Evolutionary conservation across 2,888 invertebrate species (phyloP), one percentile per base, ranked within the genome.

Genomic region (Melinaea marsaeus): DNA sequence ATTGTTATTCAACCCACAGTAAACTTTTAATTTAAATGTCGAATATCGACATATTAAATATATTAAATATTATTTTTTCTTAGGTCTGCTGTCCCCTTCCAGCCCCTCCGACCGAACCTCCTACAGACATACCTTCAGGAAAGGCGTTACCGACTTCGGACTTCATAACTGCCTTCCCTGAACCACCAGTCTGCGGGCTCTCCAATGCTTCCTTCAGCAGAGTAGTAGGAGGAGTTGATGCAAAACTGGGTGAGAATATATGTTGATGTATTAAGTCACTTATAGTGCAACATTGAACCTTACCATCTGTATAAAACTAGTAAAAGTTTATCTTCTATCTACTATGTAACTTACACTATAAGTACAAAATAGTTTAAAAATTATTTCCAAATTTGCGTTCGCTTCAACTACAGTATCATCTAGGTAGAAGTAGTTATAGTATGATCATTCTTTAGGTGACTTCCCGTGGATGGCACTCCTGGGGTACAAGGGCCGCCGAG

Each of bases 211-310:
- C 91, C 0, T 91, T 92, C 72, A 87, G 88, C 45, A 92, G 94
- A 71, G 93, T 96, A 2, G 95, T 97, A 0, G 95, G 95, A 5
- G 97, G 97, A 0, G 81, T 91, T 0, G 91, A 93, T 7, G 94
- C 95, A 4, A 85, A 91, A 58, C 83, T 93, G 66, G 94, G 94
- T 94, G 79, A 84, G 80, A 65, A 58, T 42, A 13, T 45, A 34
- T 37, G n/a, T 45, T 13, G 54, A 57, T 34, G 45, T n/a, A 51
- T 60, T 22, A 22, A 22, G 22, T 22, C 9, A 42, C 9, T 42
- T 42, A 7, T 9, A 42, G 22, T 22, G 22, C 22, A 22, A 22
- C 22, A 22, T 22, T 22, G 22, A 22, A 22, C 22, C 22, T 22
- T 22, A 22, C 22, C 22, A 22, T 22, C 22, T 22, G 22, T 22